Percentiles rank a stretch among this genome's conserved stretches.
These are phyloP conservation scores for Pteronotus mesoamericanus DNA, from an alignment of 2,797 vertebrate genomes.

Conservation along the genomic window DNA sequence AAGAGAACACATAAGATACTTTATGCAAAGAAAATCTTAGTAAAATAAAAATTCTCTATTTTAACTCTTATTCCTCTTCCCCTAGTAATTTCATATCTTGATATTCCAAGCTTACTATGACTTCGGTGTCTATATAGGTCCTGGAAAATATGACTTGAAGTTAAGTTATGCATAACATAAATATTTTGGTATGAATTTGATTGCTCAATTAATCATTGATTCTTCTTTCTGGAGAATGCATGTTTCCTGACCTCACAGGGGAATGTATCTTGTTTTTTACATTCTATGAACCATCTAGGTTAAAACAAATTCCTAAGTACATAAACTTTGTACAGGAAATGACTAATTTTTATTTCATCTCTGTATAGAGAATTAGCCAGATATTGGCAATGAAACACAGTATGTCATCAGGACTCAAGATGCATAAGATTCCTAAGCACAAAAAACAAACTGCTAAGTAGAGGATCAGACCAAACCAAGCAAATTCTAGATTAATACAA, in stretches of 20 bases:
- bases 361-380: slow-evolving; percentile 54
- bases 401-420: slow-evolving; percentile 10
- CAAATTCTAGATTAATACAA: not conserved
- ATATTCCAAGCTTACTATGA: not conserved
- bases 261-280: not conserved
- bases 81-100: not conserved
- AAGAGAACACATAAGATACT: not conserved
- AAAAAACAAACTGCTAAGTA: not conserved
- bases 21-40: not conserved
- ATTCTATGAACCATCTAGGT: slow-evolving; percentile 28
- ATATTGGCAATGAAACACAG: slow-evolving; percentile 44
- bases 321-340: slow-evolving; percentile 55
- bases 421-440: slow-evolving; percentile 2
- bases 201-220: slow-evolving; percentile 35
- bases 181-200: slow-evolving; percentile 38
- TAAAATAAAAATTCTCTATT: not conserved
- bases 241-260: not conserved
- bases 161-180: slow-evolving; percentile 19
- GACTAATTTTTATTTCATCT: slow-evolving; percentile 58
- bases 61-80: not conserved
- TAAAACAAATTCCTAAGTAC: slow-evolving; percentile 55
- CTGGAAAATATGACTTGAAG: not conserved
- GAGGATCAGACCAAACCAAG: not conserved
- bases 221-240: slow-evolving; percentile 22
- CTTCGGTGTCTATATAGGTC: not conserved